Evolutionary conservation across 2,113 vertebrate genomes (phyloP).

Genomic region (Struthio camelus): DNA sequence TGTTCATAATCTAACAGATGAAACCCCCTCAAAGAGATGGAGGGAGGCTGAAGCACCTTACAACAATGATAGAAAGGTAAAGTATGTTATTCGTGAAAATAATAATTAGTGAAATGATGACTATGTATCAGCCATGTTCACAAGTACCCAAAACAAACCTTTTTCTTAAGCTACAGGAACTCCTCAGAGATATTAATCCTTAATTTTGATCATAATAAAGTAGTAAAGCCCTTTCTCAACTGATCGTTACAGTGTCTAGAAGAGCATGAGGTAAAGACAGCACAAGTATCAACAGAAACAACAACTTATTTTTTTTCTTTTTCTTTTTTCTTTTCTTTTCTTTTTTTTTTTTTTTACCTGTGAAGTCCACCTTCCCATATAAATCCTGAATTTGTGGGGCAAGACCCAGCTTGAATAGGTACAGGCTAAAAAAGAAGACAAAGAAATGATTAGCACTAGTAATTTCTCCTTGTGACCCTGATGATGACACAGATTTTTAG

Average conservation of each 20-base stretch:
- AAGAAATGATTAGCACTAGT: not conserved
- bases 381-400: constrained; percentile 98
- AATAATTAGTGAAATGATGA: not conserved
- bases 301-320: not conserved
- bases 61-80: not conserved
- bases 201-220: not conserved
- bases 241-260: not conserved
- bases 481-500: not conserved
- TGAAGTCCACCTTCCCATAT: constrained; percentile 98
- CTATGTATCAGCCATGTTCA: not conserved
- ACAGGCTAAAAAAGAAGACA: constrained; percentile 81
- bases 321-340: no score
- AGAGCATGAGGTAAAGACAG: not conserved
- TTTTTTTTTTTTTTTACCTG: constrained; percentile 80
- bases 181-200: not conserved
- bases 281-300: not conserved
- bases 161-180: not conserved
- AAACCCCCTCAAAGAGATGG: not conserved
- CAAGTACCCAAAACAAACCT: not conserved
- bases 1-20: no score
- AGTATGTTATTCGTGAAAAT: not conserved
- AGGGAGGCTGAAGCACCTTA: not conserved
- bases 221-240: not conserved
- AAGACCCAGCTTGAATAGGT: constrained; percentile 96
- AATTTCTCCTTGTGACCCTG: not conserved